These are phyloP conservation scores for Phaetusa simplex DNA, from an alignment of 2,113 vertebrate species.

Conservation along the genomic window DNA sequence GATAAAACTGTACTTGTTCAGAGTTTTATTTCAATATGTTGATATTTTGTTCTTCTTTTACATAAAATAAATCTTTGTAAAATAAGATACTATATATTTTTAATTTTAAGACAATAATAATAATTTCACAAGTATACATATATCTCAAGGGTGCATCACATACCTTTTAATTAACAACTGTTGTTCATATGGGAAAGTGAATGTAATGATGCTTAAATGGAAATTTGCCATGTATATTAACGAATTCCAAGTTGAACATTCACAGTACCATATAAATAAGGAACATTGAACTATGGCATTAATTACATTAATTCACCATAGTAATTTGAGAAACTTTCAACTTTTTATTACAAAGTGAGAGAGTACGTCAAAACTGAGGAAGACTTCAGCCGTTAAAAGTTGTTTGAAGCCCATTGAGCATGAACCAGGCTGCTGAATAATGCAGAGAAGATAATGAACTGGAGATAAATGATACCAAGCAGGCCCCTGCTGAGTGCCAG, in stretches of 20 bases:
- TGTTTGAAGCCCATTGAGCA: conserved; percentile 77
- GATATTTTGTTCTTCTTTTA: background rate
- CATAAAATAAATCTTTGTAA: background rate
- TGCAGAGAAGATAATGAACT: conserved; percentile 78
- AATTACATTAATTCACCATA: background rate
- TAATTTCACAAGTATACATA: background rate
- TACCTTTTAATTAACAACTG: background rate
- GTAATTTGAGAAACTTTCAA: conserved; percentile 31
- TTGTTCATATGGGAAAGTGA: background rate
- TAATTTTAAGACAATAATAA: background rate
- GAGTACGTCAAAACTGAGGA: conserved; percentile 73
- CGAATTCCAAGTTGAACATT: background rate
- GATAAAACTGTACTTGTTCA: background rate
- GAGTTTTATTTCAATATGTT: background rate
- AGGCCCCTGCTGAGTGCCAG: conserved; percentile 63
- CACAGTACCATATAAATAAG: background rate
- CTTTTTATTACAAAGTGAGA: conserved; percentile 55
- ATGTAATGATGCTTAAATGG: background rate
- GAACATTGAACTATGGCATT: background rate
- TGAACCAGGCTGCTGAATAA: conserved; percentile 85
- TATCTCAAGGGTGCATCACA: background rate
- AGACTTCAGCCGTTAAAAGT: conserved; percentile 81
- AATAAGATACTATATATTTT: background rate
- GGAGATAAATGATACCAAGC: conserved; percentile 76
- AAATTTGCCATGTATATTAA: background rate